Evolutionary conservation across 2,888 invertebrate species (phyloP).

Genomic region (Sminthurinus aureus): DNA sequence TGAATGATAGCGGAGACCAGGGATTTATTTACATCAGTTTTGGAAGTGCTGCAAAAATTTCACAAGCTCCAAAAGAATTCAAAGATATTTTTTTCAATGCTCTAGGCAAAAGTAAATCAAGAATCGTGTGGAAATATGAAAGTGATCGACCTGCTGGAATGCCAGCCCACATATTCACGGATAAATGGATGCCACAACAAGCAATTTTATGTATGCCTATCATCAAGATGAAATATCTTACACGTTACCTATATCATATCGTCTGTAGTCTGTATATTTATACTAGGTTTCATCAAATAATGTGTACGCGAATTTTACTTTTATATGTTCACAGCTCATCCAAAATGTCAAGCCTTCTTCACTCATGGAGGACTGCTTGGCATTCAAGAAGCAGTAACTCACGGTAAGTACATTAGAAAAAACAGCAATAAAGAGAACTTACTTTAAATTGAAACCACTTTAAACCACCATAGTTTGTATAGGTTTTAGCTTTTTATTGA

Average conservation of each 20-base stretch:
- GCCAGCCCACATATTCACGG: constrained; percentile 46
- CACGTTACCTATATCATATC: neutral
- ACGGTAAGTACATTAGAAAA: constrained; percentile 62
- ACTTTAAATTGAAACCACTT: too few relatives aligned
- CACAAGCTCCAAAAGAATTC: constrained; percentile 44
- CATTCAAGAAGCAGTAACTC: constrained; percentile 70
- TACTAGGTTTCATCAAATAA: neutral
- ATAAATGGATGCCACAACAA: constrained; percentile 51
- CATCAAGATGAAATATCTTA: neutral
- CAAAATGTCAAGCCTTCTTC: constrained; percentile 69
- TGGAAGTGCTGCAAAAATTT: constrained; percentile 53
- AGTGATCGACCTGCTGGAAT: constrained; percentile 42
- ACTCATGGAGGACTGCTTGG: constrained; percentile 74
- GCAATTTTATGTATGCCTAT: constrained; percentile 50
- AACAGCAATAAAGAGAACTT: too few relatives aligned
- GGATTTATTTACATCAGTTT: constrained; percentile 57
- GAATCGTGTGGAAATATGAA: constrained; percentile 53
- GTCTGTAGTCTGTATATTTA: neutral
- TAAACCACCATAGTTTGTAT: too few relatives aligned
- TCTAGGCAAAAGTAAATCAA: constrained; percentile 28
- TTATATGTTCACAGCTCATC: constrained; percentile 64
- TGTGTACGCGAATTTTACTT: neutral
- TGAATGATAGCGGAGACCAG: constrained; percentile 47
- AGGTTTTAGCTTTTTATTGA: too few relatives aligned
- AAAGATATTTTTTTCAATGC: constrained; percentile 36